Evolutionary conservation across 2,113 vertebrate species (phyloP), one percentile per base, ranked within the genome.

Genomic region (Macrotis lagotis): DNA sequence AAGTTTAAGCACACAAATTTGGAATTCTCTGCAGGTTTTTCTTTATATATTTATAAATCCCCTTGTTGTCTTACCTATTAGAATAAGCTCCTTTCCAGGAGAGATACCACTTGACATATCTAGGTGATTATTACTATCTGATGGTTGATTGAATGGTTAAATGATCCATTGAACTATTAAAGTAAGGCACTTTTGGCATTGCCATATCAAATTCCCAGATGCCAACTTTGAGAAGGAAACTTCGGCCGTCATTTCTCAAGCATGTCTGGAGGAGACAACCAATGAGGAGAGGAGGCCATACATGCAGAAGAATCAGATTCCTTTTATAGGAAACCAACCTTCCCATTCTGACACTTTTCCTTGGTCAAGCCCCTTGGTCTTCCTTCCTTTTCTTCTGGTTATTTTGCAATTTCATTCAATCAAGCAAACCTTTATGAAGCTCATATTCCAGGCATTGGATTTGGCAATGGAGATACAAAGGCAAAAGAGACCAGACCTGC

Each of bases 321-420:
- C 66, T 94, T 66, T n/a, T 19, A 50, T 52, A 88, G 91, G 91
- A 92, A 96, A 92, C 89, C 95, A 48, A 25, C 48, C 37, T 55
- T 92, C 12, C 90, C 90, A 92, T 10, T 88, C 25, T n/a, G 51
- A 44, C 26, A 90, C 55, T 90, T 37, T 96, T 53, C 83, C 91
- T 14, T 66, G 59, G 55, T 3, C 5, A 66, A 14, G 55, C 97
- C 95, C 37, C 92, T 47, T 96, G 96, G 31, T 51, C 14, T 26
- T 10, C n/a, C 74, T 52, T 66, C 91, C 44, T 96, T 93, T 94
- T 91, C 93, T 94, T 90, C 88, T 93, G 53, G 51, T 51, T 94
- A 49, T 93, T 97, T 97, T 92, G 98, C 92, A 93, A 89, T 19
- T 66, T 66, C 14, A 66, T 66, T 66, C 31, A 37, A 66, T 66